phyloP scores from a whole-genome alignment of 2,888 invertebrate species.

The Eudasyphora cyanicolor region DNA sequence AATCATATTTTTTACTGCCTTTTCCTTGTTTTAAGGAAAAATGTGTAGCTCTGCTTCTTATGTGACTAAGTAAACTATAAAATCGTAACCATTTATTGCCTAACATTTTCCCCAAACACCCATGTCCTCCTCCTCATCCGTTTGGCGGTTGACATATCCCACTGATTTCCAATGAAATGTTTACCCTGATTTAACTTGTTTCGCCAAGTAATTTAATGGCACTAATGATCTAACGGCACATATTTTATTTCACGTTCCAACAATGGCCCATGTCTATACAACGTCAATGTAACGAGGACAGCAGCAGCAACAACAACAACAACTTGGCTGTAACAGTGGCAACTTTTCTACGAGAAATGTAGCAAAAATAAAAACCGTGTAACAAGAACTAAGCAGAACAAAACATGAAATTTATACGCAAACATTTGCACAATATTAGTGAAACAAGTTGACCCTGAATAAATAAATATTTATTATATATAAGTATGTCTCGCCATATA shows the following conservation, averaged over 20 bases:
- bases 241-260: constrained; percentile 35
- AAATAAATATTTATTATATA: not conserved
- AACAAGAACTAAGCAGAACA: constrained; percentile 39
- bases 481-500: not conserved
- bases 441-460: constrained; percentile 61
- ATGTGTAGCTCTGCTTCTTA: too few relatives aligned
- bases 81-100: too few relatives aligned
- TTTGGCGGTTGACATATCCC: too few relatives aligned
- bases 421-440: not conserved
- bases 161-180: not conserved
- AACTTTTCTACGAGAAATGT: constrained; percentile 24
- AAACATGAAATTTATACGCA: constrained; percentile 39
- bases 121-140: not conserved
- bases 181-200: constrained; percentile 2
- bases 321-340: not conserved
- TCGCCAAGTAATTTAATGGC: constrained; percentile 49
- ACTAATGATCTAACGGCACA: constrained; percentile 60
- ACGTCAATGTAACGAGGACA: constrained; percentile 33
- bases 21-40: too few relatives aligned
- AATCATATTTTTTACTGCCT: too few relatives aligned
- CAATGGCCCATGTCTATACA: constrained; percentile 37
- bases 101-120: not conserved
- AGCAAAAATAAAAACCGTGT: constrained; percentile 29
- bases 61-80: too few relatives aligned
- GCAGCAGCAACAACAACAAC: too few relatives aligned